These are phyloP conservation scores for Musca vetustissima DNA, from an alignment of 1,140 invertebrate genomes.

Conservation along the genomic window DNA sequence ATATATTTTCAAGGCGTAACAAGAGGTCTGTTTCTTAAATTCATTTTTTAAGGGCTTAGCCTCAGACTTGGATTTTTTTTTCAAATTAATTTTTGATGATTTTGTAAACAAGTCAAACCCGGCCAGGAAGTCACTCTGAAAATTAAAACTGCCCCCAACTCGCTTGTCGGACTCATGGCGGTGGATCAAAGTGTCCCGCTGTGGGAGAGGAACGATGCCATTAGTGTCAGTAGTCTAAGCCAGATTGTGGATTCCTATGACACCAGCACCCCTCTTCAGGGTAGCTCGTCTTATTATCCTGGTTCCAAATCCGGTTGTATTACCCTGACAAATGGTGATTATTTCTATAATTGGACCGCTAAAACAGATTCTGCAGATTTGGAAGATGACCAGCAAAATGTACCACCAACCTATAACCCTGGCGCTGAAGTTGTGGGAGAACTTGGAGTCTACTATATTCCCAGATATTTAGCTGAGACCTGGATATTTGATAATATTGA, in stretches of 20 bases:
- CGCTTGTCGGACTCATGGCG: conserved; percentile 79
- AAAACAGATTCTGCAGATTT: neutral
- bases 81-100: too few relatives aligned
- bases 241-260: conserved; percentile 41
- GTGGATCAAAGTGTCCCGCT: conserved; percentile 85
- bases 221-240: conserved; percentile 49
- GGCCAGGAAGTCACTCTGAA: conserved; percentile 71
- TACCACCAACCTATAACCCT: neutral
- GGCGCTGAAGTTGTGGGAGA: neutral
- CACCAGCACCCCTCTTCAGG: conserved; percentile 45
- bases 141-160: conserved; percentile 78
- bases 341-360: conserved; percentile 44
- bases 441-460: conserved; percentile 26
- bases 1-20: too few relatives aligned
- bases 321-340: conserved; percentile 50
- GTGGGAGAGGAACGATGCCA: conserved; percentile 55
- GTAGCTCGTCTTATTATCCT: conserved; percentile 48
- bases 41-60: too few relatives aligned
- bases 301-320: conserved; percentile 44
- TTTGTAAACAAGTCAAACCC: conserved; percentile 69
- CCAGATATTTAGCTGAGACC: conserved; percentile 48
- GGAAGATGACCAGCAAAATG: neutral
- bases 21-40: too few relatives aligned
- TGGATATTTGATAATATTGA: conserved; percentile 52
- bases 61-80: too few relatives aligned